phyloP scores from a whole-genome alignment of 2,113 vertebrate genomes.

The Seriola dumerili region DNA sequence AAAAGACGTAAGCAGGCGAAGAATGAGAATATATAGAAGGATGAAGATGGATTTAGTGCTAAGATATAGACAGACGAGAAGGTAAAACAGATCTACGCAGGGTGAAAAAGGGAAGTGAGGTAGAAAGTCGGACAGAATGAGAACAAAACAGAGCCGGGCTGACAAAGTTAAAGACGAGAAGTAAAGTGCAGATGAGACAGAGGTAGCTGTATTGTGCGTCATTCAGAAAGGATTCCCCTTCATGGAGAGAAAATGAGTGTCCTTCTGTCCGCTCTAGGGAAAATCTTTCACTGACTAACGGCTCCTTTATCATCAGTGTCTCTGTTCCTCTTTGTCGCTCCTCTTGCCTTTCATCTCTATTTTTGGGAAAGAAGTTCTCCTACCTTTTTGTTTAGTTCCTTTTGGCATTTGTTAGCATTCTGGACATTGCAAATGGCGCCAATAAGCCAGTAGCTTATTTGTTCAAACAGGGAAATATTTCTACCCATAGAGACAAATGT shows the following conservation, averaged over 20 bases:
- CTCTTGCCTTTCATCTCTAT: slow-evolving; percentile 24
- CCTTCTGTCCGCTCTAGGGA: slow-evolving; percentile 17
- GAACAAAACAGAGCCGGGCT: background rate
- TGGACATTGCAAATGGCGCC: background rate
- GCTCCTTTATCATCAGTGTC: slow-evolving; percentile 3
- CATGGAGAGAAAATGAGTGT: slow-evolving; percentile 42
- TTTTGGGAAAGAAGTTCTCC: background rate
- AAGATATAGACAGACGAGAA: background rate
- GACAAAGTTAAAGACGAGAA: background rate
- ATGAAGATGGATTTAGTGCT: slow-evolving; percentile 6
- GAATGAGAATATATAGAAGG: background rate
- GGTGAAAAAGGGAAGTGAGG: background rate
- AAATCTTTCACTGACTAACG: slow-evolving; percentile 35
- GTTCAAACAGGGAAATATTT: slow-evolving; percentile 20
- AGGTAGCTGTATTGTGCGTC: background rate
- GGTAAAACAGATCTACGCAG: background rate
- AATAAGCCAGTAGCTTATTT: slow-evolving; percentile 2
- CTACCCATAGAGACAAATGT: slow-evolving; percentile 10
- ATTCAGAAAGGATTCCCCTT: slow-evolving; percentile 48
- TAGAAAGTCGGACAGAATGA: background rate
- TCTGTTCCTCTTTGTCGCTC: background rate
- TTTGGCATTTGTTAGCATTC: slow-evolving; percentile 25
- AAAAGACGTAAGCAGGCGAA: background rate
- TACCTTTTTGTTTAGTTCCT: slow-evolving; percentile 12
- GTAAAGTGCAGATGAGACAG: background rate